Conservation (phyloP, 2,113 vertebrate species). For the Ondatra zibethicus region DNA sequence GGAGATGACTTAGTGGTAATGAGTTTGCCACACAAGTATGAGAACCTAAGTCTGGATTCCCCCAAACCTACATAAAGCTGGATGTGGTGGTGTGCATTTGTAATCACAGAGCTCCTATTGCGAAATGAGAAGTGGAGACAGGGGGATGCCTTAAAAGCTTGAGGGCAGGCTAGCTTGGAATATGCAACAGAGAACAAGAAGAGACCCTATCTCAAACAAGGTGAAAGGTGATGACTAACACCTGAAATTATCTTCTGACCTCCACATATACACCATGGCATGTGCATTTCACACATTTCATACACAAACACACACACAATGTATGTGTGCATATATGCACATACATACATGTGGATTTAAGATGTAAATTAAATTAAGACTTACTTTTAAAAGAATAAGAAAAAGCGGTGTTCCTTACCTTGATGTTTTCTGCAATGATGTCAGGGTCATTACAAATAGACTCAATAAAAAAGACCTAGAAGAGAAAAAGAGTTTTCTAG, state of each 20-base stretch:
- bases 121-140: not conserved
- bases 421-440: constrained; percentile 93
- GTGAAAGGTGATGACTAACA: not conserved
- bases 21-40: not conserved
- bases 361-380: not conserved
- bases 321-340: not conserved
- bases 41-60: not conserved
- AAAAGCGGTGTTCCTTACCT: constrained; percentile 82
- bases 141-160: not conserved
- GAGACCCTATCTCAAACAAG: not conserved
- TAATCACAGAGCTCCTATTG: not conserved
- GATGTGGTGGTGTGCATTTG: not conserved
- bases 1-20: not conserved
- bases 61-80: not conserved
- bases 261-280: not conserved
- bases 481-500: constrained; percentile 29
- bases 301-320: not conserved
- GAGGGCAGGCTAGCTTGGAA: not conserved
- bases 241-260: not conserved
- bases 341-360: not conserved
- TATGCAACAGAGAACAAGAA: not conserved
- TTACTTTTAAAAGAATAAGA: not conserved
- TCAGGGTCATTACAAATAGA: constrained; percentile 93
- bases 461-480: constrained; percentile 94
- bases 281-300: not conserved